These are phyloP conservation scores for Lacerta viridis DNA, from an alignment of 2,797 vertebrate genomes.

Conservation along the genomic window DNA sequence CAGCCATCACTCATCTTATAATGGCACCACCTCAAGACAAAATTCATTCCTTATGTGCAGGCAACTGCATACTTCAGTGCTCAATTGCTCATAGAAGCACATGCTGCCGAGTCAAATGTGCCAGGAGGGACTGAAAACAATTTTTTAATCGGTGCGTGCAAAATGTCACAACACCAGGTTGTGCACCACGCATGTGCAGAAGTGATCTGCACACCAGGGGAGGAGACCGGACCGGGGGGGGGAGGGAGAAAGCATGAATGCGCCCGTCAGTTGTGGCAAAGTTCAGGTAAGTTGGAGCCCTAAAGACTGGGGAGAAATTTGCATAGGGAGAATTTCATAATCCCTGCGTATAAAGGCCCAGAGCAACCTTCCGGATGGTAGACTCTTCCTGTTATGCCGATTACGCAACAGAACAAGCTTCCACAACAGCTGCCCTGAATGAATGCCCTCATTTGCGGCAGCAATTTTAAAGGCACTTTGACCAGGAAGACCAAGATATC, in stretches of 20 bases:
- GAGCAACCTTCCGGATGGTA: background rate
- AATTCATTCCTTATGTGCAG: too few species aligned
- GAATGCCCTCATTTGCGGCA: background rate
- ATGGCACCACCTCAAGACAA: too few species aligned
- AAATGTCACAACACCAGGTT: too few species aligned
- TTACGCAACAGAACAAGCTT: background rate
- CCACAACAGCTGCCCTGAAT: background rate
- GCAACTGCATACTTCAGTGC: too few species aligned
- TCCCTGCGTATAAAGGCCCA: background rate
- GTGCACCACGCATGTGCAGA: background rate
- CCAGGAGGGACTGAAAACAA: too few species aligned
- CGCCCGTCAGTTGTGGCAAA: background rate
- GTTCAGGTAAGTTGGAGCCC: background rate
- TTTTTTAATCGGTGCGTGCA: too few species aligned
- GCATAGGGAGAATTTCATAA: background rate
- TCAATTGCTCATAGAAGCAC: too few species aligned
- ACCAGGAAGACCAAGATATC: background rate
- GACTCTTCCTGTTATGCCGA: background rate
- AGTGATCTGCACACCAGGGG: background rate
- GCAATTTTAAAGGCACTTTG: background rate
- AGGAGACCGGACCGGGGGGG: too few species aligned
- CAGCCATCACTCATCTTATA: too few species aligned
- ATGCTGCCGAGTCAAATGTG: too few species aligned
- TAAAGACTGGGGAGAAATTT: background rate
- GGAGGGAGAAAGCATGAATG: too few species aligned